Percentiles rank a stretch among this genome's conserved stretches.
phyloP scores from a whole-genome alignment of 1,140 invertebrate genomes.

The Himalopsyche phryganea region DNA sequence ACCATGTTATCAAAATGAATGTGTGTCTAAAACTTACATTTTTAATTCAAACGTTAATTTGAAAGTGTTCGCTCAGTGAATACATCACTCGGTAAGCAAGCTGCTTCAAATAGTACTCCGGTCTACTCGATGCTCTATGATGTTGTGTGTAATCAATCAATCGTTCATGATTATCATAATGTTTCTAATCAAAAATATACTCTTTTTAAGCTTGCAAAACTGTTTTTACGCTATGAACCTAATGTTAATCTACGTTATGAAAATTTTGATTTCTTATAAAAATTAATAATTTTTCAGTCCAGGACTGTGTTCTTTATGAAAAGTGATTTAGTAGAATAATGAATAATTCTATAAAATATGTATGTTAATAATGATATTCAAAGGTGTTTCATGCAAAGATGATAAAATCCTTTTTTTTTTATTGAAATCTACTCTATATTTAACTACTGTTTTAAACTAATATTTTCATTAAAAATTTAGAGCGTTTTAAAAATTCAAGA shows the following conservation, averaged over 20 bases:
- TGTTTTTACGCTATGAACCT: constrained; percentile 28
- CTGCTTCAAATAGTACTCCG: constrained; percentile 26
- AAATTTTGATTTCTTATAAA: constrained; percentile 22
- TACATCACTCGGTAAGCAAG: constrained; percentile 27
- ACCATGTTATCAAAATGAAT: constrained; percentile 10
- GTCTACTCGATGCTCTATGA: constrained; percentile 33
- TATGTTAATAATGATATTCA: constrained; percentile 26
- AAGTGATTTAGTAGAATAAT: not conserved
- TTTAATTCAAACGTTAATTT: constrained; percentile 18
- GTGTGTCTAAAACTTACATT: constrained; percentile 10
- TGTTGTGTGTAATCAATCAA: constrained; percentile 10
- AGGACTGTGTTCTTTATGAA: constrained; percentile 7
- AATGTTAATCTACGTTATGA: constrained; percentile 15
- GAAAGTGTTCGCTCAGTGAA: constrained; percentile 33
- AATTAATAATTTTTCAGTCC: not conserved
- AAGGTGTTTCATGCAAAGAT: constrained; percentile 34
- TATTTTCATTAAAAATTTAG: constrained; percentile 25
- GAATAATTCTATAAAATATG: no score
- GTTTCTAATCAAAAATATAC: constrained; percentile 30
- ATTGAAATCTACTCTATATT: constrained; percentile 29
- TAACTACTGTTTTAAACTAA: constrained; percentile 30
- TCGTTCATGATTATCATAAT: constrained; percentile 25
- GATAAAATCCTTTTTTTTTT: constrained; percentile 26
- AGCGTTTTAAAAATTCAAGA: constrained; percentile 9
- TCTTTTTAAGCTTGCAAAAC: constrained; percentile 33